These are phyloP conservation scores for Drosophila sp. DNA, from an alignment of 1,140 invertebrate species.

Conservation along the genomic window DNA sequence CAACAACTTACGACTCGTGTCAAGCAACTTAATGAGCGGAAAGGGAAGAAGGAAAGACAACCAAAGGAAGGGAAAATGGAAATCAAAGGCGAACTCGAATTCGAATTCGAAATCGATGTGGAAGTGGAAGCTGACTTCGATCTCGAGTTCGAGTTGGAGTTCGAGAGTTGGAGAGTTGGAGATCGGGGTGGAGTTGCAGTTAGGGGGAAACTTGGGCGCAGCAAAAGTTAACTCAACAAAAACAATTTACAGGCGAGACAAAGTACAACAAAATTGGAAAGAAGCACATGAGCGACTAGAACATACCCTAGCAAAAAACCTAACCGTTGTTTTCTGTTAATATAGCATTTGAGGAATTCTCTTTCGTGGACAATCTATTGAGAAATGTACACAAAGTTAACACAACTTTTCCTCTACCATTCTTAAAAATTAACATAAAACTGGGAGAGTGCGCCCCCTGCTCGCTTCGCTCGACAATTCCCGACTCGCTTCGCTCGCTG, in stretches of 20 bases:
- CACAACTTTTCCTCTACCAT: too few species aligned
- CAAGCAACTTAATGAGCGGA: constrained; percentile 36
- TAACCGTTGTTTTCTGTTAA: too few species aligned
- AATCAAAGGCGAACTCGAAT: neutral
- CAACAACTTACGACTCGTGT: constrained; percentile 25
- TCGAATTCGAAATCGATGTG: neutral
- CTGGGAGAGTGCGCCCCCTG: too few species aligned
- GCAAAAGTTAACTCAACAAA: constrained; percentile 37
- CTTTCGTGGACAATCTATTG: too few species aligned
- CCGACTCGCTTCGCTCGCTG: too few species aligned
- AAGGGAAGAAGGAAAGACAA: constrained; percentile 32
- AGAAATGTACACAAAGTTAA: too few species aligned
- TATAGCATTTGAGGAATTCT: too few species aligned
- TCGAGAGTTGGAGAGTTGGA: neutral
- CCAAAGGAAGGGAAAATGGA: neutral
- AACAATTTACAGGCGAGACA: constrained; percentile 23
- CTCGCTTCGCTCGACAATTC: too few species aligned
- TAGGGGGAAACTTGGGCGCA: constrained; percentile 14
- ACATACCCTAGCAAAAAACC: constrained; percentile 17
- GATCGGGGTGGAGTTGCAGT: too few species aligned
- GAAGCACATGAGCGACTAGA: neutral
- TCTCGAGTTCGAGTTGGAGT: neutral
- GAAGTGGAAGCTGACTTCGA: neutral
- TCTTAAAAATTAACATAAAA: too few species aligned
- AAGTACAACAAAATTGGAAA: constrained; percentile 26